Percentiles rank a stretch among this genome's conserved stretches.
These are phyloP conservation scores for Empidonax traillii DNA, from an alignment of 2,113 vertebrate genomes.

Conservation along the genomic window DNA sequence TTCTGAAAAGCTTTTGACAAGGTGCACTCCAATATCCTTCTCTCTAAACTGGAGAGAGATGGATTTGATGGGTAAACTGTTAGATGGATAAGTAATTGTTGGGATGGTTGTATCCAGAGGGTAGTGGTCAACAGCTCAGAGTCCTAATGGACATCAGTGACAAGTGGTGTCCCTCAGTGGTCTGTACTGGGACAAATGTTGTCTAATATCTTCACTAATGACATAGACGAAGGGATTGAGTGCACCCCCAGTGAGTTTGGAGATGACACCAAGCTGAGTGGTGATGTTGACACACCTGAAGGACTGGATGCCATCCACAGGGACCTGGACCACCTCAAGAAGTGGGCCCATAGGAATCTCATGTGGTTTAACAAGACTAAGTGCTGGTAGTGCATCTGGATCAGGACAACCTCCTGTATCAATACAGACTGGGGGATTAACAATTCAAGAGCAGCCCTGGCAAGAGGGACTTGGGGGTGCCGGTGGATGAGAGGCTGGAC, in stretches of 20 bases:
- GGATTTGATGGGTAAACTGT: background rate
- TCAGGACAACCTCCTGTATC: background rate
- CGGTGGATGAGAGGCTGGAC: background rate
- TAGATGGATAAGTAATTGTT: background rate
- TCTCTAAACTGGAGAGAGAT: background rate
- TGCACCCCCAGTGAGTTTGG: background rate
- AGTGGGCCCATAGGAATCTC: background rate
- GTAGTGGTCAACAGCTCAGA: background rate
- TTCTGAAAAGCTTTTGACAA: background rate
- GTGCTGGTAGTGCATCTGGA: background rate
- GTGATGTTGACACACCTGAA: background rate
- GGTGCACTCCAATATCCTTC: background rate
- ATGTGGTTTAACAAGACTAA: background rate
- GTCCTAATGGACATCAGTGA: background rate
- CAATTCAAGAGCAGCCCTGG: background rate
- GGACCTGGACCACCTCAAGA: background rate
- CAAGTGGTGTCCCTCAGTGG: background rate
- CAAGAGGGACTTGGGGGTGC: background rate
- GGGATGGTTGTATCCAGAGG: background rate
- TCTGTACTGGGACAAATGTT: background rate
- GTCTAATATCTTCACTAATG: background rate
- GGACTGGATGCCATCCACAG: background rate
- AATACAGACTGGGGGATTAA: background rate
- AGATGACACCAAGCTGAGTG: background rate
- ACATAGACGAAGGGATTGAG: background rate